Conservation (phyloP, 2,113 vertebrate genomes). For the Toxotes jaculatrix region DNA sequence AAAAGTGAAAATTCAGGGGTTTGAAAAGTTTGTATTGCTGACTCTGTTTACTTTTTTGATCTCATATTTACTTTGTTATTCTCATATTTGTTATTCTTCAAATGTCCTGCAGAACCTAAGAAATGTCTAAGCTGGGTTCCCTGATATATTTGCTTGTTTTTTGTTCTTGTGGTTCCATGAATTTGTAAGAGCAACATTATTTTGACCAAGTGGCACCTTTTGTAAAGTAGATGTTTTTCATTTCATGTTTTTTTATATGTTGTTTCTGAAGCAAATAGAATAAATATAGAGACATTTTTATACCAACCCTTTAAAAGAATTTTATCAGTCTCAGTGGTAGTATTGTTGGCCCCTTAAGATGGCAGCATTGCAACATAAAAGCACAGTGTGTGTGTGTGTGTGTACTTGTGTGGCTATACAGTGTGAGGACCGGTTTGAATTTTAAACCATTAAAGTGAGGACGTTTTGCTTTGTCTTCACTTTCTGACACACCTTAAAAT, state of each 20-base stretch:
- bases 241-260: not conserved
- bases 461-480: too few species aligned
- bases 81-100: not conserved
- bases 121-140: not conserved
- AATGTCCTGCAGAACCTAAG: not conserved
- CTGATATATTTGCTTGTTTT: not conserved
- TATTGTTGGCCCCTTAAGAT: constrained; percentile 19
- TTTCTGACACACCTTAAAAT: too few species aligned
- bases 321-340: not conserved
- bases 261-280: not conserved
- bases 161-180: too few species aligned
- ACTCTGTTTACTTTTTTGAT: not conserved
- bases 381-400: too few species aligned
- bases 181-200: too few species aligned
- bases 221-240: not conserved
- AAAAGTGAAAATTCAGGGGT: not conserved
- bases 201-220: not conserved
- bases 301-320: not conserved
- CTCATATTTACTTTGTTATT: not conserved
- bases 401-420: too few species aligned
- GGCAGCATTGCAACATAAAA: constrained; percentile 32
- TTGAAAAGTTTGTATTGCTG: not conserved
- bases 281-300: constrained; percentile 10
- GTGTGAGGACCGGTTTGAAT: too few species aligned
- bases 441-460: too few species aligned